Base-by-base conservation (phyloP, 2,113 vertebrate genomes). In the Origma solitaria region DNA sequence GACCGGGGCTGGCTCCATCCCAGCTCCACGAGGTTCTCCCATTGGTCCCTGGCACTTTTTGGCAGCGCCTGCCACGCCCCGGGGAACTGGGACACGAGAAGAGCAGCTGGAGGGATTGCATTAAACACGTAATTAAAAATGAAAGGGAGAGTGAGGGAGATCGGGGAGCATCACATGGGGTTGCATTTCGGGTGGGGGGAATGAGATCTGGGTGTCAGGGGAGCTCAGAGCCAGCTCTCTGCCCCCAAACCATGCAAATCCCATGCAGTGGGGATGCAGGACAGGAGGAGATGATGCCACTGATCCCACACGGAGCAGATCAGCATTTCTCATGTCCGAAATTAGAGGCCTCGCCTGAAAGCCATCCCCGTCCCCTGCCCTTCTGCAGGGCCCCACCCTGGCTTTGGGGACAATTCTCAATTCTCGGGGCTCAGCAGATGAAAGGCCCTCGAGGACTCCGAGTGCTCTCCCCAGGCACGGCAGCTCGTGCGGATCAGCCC, bases 61-160 rank as follows among this genome's bases (percentile, higher is more conserved):
- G 95, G 93, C 88, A 88, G 7, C 2, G 3, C 42, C 15, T 91
- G 83, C 81, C 2, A 1, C 1, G 12, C 77, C 94, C 71, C 53
- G 20, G 87, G 91, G 95, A 76, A 12, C 72, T 70, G 91, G 91
- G 90, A 81, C 82, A 92, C 19, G 9, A 70, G 90, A 51, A 15
- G 56, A 85, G 84, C 87, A 89, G 93, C 96, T 93, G 85, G 60
- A 94, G 89, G 95, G 65, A 78, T 40, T 68, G 82, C 83, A 81
- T 50, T 56, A 30, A 94, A 51, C 44, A 80, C 1, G 27, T 5
- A n/a, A 83, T 78, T 75, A 12, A 62, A 56, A 40, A 47, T 66
- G 90, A 91, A 94, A 92, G 78, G 31, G 71, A 86, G 90, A 90
- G 94, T 10, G 81, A 81, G 73, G 86, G n/a, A 49, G 35, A 79